Conservation (phyloP, 2,888 invertebrate species). For the Pelosia muscerda region DNA sequence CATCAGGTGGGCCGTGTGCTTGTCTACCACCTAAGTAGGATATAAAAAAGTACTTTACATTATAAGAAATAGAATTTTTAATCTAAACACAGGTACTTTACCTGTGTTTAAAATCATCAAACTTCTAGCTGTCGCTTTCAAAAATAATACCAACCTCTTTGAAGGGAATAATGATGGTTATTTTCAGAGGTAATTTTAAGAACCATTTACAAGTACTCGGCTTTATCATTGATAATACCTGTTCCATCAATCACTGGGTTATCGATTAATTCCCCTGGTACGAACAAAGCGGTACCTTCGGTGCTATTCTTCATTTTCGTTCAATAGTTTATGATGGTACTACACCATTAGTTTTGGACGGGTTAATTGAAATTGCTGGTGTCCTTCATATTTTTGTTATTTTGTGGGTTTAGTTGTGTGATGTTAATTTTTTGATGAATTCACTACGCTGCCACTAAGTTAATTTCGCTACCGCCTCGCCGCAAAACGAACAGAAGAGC, state of each 20-base stretch:
- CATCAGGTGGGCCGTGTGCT: too few relatives aligned
- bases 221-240: slow-evolving; percentile 51
- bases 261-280: slow-evolving; percentile 39
- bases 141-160: slow-evolving; percentile 36
- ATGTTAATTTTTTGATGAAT: too few relatives aligned
- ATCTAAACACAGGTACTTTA: too few relatives aligned
- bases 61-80: too few relatives aligned
- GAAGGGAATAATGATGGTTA: slow-evolving; percentile 35
- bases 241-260: slow-evolving; percentile 50
- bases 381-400: not conserved
- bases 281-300: slow-evolving; percentile 42
- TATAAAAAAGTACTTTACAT: too few relatives aligned
- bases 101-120: too few relatives aligned
- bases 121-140: not conserved
- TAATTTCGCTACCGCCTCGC: too few relatives aligned
- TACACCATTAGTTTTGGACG: slow-evolving; percentile 23
- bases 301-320: slow-evolving; percentile 35
- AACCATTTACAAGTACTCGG: slow-evolving; percentile 36
- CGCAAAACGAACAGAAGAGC: too few relatives aligned
- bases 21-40: too few relatives aligned
- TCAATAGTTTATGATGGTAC: slow-evolving; percentile 48
- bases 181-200: slow-evolving; percentile 39
- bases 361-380: slow-evolving; percentile 31
- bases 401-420: not conserved
- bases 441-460: too few relatives aligned